These are phyloP conservation scores for Pseudolaguvia tuberculata DNA, from an alignment of 2,113 vertebrate species.

Conservation along the genomic window DNA sequence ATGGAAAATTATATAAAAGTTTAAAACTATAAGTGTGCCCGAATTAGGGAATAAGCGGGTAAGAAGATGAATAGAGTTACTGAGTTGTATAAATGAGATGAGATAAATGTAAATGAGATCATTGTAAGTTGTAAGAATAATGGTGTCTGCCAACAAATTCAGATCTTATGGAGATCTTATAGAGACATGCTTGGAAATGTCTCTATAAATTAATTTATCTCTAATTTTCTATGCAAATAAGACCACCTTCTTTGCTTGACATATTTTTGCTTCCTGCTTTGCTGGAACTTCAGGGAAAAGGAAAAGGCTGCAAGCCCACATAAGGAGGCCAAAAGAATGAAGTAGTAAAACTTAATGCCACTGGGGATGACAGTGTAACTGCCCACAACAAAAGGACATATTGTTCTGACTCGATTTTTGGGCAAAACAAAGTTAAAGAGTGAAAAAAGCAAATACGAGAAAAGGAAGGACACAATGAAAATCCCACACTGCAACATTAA, in stretches of 20 bases:
- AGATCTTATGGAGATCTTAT: too few species aligned
- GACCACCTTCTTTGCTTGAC: constrained; percentile 23
- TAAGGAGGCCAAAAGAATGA: constrained; percentile 42
- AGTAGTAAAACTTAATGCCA: constrained; percentile 46
- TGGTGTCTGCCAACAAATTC: too few species aligned
- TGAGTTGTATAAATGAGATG: too few species aligned
- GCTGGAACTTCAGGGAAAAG: constrained; percentile 23
- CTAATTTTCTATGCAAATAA: constrained; percentile 34
- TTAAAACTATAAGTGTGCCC: too few species aligned
- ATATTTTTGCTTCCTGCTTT: constrained; percentile 35
- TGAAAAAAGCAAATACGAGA: constrained; percentile 36
- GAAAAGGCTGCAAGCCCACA: constrained; percentile 33
- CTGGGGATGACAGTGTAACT: constrained; percentile 56
- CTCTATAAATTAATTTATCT: constrained; percentile 9
- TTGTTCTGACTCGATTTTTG: constrained; percentile 51
- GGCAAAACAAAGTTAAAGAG: constrained; percentile 34
- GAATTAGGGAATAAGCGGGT: too few species aligned
- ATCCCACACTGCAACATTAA: constrained; percentile 53
- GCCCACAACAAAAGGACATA: constrained; percentile 56
- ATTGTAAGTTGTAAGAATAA: background rate
- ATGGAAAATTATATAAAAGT: too few species aligned
- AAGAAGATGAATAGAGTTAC: background rate
- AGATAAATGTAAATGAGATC: background rate
- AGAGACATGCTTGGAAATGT: background rate
- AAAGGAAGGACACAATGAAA: constrained; percentile 50